phyloP scores from a whole-genome alignment of 2,797 vertebrate species.

The Gouania willdenowi region DNA sequence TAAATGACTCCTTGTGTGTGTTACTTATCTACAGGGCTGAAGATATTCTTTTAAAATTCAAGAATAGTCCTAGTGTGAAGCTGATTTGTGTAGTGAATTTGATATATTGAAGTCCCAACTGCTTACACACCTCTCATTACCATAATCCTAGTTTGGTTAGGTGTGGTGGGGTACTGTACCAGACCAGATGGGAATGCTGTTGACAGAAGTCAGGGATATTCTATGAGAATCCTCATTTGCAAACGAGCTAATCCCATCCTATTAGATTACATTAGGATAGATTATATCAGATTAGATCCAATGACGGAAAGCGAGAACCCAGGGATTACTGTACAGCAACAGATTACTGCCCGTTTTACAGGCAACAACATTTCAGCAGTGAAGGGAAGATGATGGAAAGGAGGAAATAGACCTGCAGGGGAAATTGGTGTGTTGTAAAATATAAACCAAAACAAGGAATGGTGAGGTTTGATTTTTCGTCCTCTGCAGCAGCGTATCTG shows the following conservation, averaged over 20 bases:
- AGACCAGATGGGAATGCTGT: constrained; percentile 2
- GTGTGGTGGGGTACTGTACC: too few species aligned
- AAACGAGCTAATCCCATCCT: constrained; percentile 65
- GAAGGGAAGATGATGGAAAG: not conserved
- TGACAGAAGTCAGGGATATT: constrained; percentile 29
- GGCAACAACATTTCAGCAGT: constrained; percentile 30
- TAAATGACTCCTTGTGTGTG: too few species aligned
- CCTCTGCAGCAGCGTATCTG: not conserved
- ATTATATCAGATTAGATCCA: constrained; percentile 60
- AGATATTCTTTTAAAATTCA: too few species aligned
- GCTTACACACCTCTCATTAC: too few species aligned
- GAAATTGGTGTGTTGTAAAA: constrained; percentile 12
- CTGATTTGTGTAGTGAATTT: too few species aligned
- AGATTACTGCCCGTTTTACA: constrained; percentile 56
- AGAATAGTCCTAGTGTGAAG: too few species aligned
- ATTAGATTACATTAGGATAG: constrained; percentile 59
- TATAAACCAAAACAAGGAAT: constrained; percentile 4
- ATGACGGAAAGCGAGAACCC: constrained; percentile 58
- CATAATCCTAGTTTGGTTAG: too few species aligned
- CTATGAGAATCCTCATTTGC: constrained; percentile 37
- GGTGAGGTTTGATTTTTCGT: constrained; percentile 7
- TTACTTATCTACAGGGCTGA: too few species aligned
- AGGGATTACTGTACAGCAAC: constrained; percentile 66
- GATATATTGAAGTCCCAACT: too few species aligned
- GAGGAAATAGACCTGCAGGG: not conserved